These are phyloP conservation scores for Neodontobutis hainanensis DNA, from an alignment of 2,113 vertebrate genomes.

Conservation along the genomic window DNA sequence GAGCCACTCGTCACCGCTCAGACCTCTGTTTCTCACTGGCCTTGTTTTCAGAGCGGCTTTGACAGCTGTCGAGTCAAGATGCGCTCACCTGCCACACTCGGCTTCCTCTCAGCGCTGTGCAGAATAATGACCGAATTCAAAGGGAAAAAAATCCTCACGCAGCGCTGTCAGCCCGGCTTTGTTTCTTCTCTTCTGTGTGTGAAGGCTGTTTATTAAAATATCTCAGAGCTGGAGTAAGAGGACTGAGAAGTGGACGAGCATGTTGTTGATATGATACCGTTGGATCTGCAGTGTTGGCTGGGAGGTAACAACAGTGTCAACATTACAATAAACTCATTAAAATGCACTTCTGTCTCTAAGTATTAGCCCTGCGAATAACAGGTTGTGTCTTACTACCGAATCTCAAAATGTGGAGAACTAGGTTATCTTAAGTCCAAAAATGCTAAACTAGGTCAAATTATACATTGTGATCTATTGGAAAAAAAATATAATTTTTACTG, in stretches of 20 bases:
- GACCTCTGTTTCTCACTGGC: constrained; percentile 33
- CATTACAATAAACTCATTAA: too few species aligned
- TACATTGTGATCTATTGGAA: too few species aligned
- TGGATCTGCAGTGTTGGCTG: too few species aligned
- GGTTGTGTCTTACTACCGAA: too few species aligned
- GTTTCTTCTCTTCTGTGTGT: constrained; percentile 29
- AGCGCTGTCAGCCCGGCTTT: constrained; percentile 46
- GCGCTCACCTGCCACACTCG: constrained; percentile 62
- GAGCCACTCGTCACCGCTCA: constrained; percentile 45
- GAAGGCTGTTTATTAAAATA: constrained; percentile 45
- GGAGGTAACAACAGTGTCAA: too few species aligned
- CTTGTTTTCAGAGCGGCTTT: constrained; percentile 42
- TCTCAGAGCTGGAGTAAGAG: constrained; percentile 4
- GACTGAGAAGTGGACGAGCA: background rate
- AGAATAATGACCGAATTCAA: constrained; percentile 60
- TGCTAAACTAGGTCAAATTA: too few species aligned
- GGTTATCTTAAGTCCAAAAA: too few species aligned
- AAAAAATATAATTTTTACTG: too few species aligned
- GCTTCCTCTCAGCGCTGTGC: constrained; percentile 51
- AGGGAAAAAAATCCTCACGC: constrained; percentile 5
- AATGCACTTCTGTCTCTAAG: too few species aligned
- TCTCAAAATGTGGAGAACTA: too few species aligned
- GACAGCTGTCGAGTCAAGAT: constrained; percentile 67
- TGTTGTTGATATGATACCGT: constrained; percentile 3
- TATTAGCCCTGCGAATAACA: too few species aligned